Evolutionary conservation across 2,113 vertebrate genomes (phyloP).

Genomic region (Poecilia latipinna): DNA sequence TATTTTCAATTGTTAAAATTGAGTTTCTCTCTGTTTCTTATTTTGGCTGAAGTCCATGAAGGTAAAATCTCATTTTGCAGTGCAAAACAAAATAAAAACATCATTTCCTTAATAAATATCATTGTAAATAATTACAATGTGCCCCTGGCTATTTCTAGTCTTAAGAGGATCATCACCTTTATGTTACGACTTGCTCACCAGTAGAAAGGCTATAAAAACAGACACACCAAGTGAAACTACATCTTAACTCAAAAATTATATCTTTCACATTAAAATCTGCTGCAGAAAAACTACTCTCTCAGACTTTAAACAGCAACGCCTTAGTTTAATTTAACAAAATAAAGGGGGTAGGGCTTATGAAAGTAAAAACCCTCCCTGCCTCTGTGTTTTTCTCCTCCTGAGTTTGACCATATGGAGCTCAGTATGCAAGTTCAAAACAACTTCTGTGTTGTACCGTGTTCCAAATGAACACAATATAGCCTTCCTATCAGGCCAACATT

Average conservation of each 20-base stretch:
- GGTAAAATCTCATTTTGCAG: too few species aligned
- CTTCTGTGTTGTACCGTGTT: slow-evolving; percentile 45
- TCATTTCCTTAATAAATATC: too few species aligned
- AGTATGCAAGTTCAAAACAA: slow-evolving; percentile 64
- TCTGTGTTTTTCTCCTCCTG: slow-evolving; percentile 49
- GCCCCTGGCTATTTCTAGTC: background rate
- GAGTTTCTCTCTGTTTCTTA: too few species aligned
- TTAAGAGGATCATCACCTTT: background rate
- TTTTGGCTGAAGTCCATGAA: too few species aligned
- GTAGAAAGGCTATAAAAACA: background rate
- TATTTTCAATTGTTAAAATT: too few species aligned
- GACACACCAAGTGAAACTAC: background rate
- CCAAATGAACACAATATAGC: slow-evolving; percentile 47
- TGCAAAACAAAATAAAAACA: too few species aligned
- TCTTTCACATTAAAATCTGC: slow-evolving; percentile 17
- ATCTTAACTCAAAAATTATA: too few species aligned
- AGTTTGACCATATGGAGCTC: slow-evolving; percentile 65
- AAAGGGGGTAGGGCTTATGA: slow-evolving; percentile 36
- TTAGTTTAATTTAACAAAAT: slow-evolving; percentile 45
- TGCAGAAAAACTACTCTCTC: background rate
- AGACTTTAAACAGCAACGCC: slow-evolving; percentile 33
- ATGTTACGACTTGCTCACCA: background rate
- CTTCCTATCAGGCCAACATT: slow-evolving; percentile 50
- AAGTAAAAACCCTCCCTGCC: slow-evolving; percentile 24
- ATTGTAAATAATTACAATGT: background rate